Base-by-base conservation (phyloP, 2,797 vertebrate genomes). In the Bucorvus abyssinicus region DNA sequence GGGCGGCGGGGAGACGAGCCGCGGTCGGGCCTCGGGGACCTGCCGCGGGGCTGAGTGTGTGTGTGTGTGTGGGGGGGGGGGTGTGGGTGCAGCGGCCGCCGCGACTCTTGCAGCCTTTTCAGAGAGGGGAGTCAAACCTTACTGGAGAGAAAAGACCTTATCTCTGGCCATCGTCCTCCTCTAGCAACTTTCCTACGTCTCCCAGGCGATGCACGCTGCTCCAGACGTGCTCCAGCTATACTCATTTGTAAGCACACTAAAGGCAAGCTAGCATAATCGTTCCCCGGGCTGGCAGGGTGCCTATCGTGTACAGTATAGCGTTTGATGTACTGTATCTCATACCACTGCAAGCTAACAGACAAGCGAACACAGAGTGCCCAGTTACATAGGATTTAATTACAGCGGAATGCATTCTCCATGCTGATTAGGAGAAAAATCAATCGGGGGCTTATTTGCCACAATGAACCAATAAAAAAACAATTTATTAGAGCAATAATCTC, bases 341-440 rank as follows among this genome's bases (percentile, higher is more conserved):
- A 65, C 64, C 73, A 10, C 93, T 79, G 96, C 57, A 65, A 92
- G 84, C 75, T 11, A 49, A 56, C 71, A 95, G 91, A 82, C 74
- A 36, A 68, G 83, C 10, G 78, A 91, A 67, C 34, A 68, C 84
- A 68, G 55, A 92, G 90, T 79, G 80, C 82, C 89, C 83, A 30
- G 86, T 93, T 94, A 92, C 90, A 60, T 42, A 3, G 89, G 89
- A 96, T 97, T 96, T 96, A 97, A 97, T 97, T 97, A 94, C 87
- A 90, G 83, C 22, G 52, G 80, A 95, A 89, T 89, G 90, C 79
- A 85, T 89, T 95, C 94, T 97, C 86, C 93, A 84, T 91, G 89
- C 87, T 85, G 91, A 96, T 97, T 95, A 95, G 81, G 93, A 94
- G 79, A 88, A 95, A 96, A 97, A 97, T 94, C 93, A 94, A 89